phyloP scores from a whole-genome alignment of 2,888 invertebrate genomes.

The Ecliptopera silaceata region DNA sequence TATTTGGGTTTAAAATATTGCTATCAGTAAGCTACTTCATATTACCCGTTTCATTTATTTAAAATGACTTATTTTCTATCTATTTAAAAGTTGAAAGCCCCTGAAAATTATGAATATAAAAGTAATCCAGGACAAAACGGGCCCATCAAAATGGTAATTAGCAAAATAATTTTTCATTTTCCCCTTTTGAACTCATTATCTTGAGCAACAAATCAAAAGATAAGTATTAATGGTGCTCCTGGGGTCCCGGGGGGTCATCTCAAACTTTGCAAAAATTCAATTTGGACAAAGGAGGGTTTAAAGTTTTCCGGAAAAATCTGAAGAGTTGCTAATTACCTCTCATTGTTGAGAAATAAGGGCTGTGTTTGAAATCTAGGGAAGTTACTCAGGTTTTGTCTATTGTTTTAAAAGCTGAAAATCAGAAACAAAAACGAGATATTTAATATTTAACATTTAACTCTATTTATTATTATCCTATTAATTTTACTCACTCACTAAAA shows the following conservation, averaged over 20 bases:
- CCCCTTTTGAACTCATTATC: slow-evolving; percentile 27
- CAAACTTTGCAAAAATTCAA: slow-evolving; percentile 41
- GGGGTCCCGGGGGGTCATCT: slow-evolving; percentile 54
- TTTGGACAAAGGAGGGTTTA: slow-evolving; percentile 53
- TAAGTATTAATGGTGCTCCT: slow-evolving; percentile 58
- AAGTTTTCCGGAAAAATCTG: slow-evolving; percentile 59
- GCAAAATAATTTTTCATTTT: slow-evolving; percentile 16
- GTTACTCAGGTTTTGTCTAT: neutral
- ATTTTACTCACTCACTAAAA: too few species aligned
- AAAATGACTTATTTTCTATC: neutral
- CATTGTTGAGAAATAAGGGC: slow-evolving; percentile 72
- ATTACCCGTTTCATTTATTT: neutral
- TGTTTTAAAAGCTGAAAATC: too few species aligned
- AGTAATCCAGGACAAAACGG: slow-evolving; percentile 7
- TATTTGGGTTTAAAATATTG: slow-evolving; percentile 9
- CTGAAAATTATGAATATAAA: neutral
- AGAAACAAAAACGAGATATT: too few species aligned
- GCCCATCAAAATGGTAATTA: slow-evolving; percentile 11
- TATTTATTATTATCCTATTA: too few species aligned
- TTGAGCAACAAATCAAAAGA: slow-evolving; percentile 29
- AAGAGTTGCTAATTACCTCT: slow-evolving; percentile 64
- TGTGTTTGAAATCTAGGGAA: slow-evolving; percentile 63
- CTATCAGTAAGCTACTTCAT: neutral
- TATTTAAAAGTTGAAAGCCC: neutral
- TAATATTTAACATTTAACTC: too few species aligned